A percentile compares a stretch with the other conserved stretches of the same genome.
Conservation (phyloP, 2,888 invertebrate genomes). For the Neoitamus cyanurus region DNA sequence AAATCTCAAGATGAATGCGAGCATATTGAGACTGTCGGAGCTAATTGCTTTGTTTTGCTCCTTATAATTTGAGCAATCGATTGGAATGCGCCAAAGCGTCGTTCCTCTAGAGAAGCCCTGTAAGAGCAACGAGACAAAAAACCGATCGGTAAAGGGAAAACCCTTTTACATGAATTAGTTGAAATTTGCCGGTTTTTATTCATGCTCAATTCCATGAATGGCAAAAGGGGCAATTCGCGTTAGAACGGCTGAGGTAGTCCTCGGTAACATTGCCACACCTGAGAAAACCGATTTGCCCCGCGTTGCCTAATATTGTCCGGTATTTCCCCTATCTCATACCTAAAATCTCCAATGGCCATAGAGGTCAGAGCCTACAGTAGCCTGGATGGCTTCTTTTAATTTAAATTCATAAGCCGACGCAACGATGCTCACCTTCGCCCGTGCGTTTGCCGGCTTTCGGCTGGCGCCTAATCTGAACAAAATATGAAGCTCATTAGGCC, state of each 20-base stretch:
- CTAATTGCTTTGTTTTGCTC: constrained; percentile 12
- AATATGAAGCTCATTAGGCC: neutral
- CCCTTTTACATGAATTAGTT: neutral
- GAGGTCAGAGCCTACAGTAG: neutral
- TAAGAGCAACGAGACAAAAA: neutral
- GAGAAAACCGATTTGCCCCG: neutral
- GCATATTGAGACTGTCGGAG: neutral
- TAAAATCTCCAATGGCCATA: neutral
- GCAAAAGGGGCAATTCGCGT: neutral
- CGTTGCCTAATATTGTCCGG: neutral
- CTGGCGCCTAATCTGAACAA: neutral
- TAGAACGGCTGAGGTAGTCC: neutral
- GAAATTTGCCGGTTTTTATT: neutral
- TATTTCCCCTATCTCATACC: neutral
- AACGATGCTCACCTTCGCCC: neutral
- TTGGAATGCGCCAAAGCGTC: neutral
- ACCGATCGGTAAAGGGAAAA: neutral
- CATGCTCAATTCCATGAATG: neutral
- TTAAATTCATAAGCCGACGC: no score
- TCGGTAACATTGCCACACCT: neutral
- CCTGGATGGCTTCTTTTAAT: neutral
- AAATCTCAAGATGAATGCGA: neutral
- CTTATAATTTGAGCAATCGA: constrained; percentile 3
- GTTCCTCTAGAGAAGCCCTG: neutral
- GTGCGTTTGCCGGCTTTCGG: neutral